These are phyloP conservation scores for Botrylloides violaceus DNA, from an alignment of 23 tunicate species.

Conservation along the genomic window DNA sequence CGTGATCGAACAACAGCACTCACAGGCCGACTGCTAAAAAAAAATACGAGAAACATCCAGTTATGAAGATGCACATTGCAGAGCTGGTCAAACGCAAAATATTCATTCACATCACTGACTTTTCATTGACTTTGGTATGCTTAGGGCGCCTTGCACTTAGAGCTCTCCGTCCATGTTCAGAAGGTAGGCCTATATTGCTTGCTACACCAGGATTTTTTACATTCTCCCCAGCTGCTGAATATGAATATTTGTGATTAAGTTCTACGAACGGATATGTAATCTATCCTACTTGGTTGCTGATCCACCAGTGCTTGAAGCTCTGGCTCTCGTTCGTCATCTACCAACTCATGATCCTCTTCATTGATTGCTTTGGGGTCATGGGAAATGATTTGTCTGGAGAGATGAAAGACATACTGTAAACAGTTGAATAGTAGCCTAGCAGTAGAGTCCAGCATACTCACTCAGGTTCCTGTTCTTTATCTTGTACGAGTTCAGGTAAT, in stretches of 20 bases:
- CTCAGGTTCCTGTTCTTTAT: not conserved
- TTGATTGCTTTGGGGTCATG: not conserved
- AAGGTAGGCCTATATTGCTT: not conserved
- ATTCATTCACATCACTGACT: not conserved
- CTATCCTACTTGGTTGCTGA: not conserved
- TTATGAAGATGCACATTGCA: not conserved
- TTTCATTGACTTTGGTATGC: constrained; percentile 13
- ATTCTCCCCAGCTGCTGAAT: not conserved
- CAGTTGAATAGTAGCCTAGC: no score
- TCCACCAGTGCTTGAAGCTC: constrained; percentile 9
- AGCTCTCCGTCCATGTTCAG: constrained; percentile 11
- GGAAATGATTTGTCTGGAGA: not conserved
- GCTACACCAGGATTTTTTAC: not conserved
- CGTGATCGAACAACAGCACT: constrained; percentile 45
- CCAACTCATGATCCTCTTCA: not conserved
- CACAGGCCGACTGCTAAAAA: constrained; percentile 31
- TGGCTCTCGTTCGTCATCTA: not conserved
- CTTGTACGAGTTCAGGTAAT: not conserved
- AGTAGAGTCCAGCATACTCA: no score
- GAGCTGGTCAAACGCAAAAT: not conserved
- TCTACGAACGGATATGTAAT: not conserved
- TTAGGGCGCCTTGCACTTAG: constrained; percentile 22
- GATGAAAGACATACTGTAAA: no score
- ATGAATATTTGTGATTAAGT: not conserved
- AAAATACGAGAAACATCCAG: not conserved